Evolutionary conservation across 2,113 vertebrate species (phyloP).

Genomic region (Platichthys stellatus): DNA sequence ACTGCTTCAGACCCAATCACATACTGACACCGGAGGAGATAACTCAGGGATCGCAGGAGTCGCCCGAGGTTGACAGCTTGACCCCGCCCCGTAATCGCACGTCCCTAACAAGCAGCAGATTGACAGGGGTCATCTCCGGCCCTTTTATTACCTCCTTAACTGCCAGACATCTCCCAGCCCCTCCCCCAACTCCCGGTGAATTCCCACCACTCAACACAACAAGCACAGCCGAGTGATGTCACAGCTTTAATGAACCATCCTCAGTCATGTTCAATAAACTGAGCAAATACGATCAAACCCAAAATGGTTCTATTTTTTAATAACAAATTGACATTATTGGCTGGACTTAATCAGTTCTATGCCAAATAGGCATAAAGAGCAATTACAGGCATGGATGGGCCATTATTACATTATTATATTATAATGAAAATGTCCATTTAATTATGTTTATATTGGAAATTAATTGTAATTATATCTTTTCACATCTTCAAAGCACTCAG

Average conservation of each 20-base stretch:
- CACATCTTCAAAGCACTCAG: neutral
- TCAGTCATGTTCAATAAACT: neutral
- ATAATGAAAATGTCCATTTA: neutral
- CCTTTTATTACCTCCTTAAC: conserved; percentile 42
- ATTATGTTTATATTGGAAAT: neutral
- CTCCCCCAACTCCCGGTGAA: neutral
- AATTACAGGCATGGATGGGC: neutral
- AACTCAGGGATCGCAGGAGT: conserved; percentile 27
- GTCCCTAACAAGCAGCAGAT: conserved; percentile 54
- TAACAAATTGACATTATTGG: neutral
- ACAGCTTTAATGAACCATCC: conserved; percentile 13
- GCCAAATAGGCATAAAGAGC: neutral
- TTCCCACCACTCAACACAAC: no score
- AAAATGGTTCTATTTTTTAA: neutral
- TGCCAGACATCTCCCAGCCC: neutral
- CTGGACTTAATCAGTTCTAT: neutral
- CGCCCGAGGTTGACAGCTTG: conserved; percentile 13
- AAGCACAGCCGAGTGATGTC: conserved; percentile 11
- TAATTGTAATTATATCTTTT: neutral
- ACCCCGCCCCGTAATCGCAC: conserved; percentile 31
- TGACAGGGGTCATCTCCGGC: conserved; percentile 55
- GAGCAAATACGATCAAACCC: neutral
- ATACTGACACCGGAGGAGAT: conserved; percentile 22
- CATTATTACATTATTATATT: neutral
- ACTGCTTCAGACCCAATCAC: conserved; percentile 7